Evolutionary conservation across 1,140 invertebrate species (phyloP), one percentile per base, ranked within the genome.

Genomic region (Dysdera silvatica): DNA sequence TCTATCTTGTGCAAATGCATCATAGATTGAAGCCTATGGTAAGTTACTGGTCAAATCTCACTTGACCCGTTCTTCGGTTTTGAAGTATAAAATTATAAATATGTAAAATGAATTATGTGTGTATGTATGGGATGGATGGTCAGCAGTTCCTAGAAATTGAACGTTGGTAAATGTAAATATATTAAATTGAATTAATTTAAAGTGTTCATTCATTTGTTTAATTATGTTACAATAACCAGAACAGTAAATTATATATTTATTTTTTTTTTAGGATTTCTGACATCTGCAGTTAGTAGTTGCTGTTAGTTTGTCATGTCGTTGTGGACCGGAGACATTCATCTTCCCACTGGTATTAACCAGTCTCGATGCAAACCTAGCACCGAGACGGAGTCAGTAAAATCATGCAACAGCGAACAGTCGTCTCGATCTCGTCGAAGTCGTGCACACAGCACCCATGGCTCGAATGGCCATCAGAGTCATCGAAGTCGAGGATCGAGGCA

Each of bases 301-400:
- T 4, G 16, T 6, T 5, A 37, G 28, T 14, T 18, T 43, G 37
- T 29, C 47, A 67, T 67, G 65, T 67, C 65, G 52, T 28, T 67
- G 26, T 67, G 58, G 58, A 61, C 59, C 20, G 65, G 65, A 16
- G 65, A 67, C 43, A 61, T 61, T 47, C 59, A 61, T 55, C 51
- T 57, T 55, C 60, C 54, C 43, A 62, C 43, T 16, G 54, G 59
- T 33, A 66, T 66, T 43, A 61, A 62, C 20, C 24, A 65, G 49
- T 62, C 66, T 23, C 56, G 65, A 18, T 67, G 61, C 64, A 47
- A 59, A 29, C 29, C 35, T 18, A 64, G 32, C 47, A 68, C 67
- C 52, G 69, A 70, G 20, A 70, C 67, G 4, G 69, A 70, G 67
- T 70, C 69, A 4, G 58, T 70, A 3, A 35, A 56, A 12, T 70